Evolutionary conservation across 2,888 invertebrate species (phyloP).

Genomic region (Cordilura impudica): DNA sequence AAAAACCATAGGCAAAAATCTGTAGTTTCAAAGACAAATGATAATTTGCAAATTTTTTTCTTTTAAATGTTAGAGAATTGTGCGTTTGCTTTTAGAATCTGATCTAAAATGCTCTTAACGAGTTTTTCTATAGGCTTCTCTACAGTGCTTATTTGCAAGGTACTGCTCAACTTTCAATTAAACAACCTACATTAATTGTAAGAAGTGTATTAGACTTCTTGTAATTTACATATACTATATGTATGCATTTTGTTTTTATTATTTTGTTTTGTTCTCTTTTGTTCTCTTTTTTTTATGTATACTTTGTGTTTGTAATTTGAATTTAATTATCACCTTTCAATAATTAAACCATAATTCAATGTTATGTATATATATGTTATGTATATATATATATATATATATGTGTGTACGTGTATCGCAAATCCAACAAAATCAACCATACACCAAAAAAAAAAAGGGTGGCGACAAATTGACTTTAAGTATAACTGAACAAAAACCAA

Average conservation of each 20-base stretch:
- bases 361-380: no score
- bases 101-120: no score
- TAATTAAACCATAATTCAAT: constrained; percentile 48
- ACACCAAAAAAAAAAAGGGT: constrained; percentile 80
- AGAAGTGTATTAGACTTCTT: no score
- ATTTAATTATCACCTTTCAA: constrained; percentile 53
- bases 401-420: constrained; percentile 60
- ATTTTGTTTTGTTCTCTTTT: constrained; percentile 60
- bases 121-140: no score
- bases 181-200: no score
- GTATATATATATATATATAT: constrained; percentile 63
- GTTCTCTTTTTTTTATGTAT: constrained; percentile 58
- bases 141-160: no score
- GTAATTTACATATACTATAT: constrained; percentile 11
- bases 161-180: no score
- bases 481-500: constrained; percentile 80
- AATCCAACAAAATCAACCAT: constrained; percentile 19
- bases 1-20: no score
- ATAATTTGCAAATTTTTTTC: no score
- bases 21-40: no score
- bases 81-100: no score
- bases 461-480: constrained; percentile 85
- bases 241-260: constrained; percentile 54
- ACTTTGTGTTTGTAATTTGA: constrained; percentile 46
- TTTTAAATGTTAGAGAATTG: no score